phyloP scores from a whole-genome alignment of 2,888 invertebrate species.

The Pandemis heparana region DNA sequence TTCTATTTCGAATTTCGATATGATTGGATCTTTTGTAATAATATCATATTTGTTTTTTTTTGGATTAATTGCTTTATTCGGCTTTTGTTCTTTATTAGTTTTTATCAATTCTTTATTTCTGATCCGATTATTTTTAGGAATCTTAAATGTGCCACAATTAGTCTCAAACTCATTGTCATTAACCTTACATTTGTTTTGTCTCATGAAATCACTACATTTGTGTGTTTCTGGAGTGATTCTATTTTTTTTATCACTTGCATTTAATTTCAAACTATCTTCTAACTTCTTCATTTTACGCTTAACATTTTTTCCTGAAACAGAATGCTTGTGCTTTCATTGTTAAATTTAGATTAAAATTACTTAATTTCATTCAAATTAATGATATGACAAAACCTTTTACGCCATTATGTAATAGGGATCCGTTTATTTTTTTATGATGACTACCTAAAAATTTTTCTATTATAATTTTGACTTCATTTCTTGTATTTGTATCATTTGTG shows the following conservation, averaged over 20 bases:
- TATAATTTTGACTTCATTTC: conserved; percentile 73
- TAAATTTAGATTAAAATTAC: not conserved
- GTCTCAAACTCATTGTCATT: conserved; percentile 13
- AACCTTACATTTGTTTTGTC: not conserved
- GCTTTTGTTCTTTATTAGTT: conserved; percentile 19
- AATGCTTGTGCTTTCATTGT: conserved; percentile 7
- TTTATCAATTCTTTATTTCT: conserved; percentile 30
- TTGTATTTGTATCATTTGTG: conserved; percentile 50
- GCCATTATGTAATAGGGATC: conserved; percentile 71
- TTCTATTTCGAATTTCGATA: conserved; percentile 51
- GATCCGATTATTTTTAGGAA: conserved; percentile 33
- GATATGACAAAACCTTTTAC: conserved; percentile 67
- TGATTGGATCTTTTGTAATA: conserved; percentile 40
- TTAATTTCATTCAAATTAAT: not conserved
- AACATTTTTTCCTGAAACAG: conserved; percentile 62
- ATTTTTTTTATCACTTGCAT: conserved; percentile 24
- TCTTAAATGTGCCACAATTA: conserved; percentile 11
- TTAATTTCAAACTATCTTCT: conserved; percentile 8
- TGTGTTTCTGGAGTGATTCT: conserved; percentile 39
- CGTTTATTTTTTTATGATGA: conserved; percentile 59
- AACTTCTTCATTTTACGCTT: conserved; percentile 60
- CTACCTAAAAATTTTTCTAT: conserved; percentile 72
- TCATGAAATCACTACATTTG: not conserved
- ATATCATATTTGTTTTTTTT: not conserved
- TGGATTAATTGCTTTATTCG: not conserved